A percentile compares a stretch with the other conserved stretches of the same genome.
Conservation (phyloP, 2,113 vertebrate species). For the human (Homo sapiens) region GRCh38 chr2:44273501-44274000, state of each 20-base stretch:
- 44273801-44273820: neutral
- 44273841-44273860: neutral
- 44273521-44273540: no score
- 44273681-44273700: neutral
- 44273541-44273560: no score
- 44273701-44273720: neutral
- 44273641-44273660: conserved; percentile 15
- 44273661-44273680: neutral
- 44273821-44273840: neutral
- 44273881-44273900: neutral
- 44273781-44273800: neutral
- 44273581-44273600: no score
- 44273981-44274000: neutral
- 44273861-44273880: neutral
- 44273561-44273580: no score
- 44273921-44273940: neutral
- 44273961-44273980: neutral
- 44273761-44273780: neutral
- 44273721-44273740: neutral
- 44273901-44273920: neutral
- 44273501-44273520: no score
- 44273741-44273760: neutral
- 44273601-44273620: no score
- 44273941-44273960: neutral
- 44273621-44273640: neutral